These are phyloP conservation scores for Rhinichthys osculus DNA, from an alignment of 2,797 vertebrate species.

Conservation along the genomic window DNA sequence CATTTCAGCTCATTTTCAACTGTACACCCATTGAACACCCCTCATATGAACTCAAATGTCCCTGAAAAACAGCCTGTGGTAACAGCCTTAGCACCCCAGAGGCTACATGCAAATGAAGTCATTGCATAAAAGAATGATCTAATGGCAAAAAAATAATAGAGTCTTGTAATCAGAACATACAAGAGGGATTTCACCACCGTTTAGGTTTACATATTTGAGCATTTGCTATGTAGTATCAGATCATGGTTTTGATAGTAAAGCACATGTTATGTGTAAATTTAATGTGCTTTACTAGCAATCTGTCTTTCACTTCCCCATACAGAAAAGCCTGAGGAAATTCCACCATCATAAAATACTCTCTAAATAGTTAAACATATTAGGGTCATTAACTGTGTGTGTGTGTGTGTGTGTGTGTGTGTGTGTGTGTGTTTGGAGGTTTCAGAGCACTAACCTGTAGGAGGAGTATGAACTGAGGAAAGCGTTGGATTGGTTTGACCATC, in stretches of 20 bases:
- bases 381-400: neutral
- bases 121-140: conserved; percentile 1
- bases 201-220: neutral
- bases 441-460: conserved; percentile 82
- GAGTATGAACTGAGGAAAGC: conserved; percentile 90
- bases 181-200: neutral
- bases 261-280: neutral
- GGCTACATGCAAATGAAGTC: conserved; percentile 2
- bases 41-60: conserved; percentile 3
- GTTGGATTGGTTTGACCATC: conserved; percentile 91
- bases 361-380: neutral
- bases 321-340: conserved; percentile 24
- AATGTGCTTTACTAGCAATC: neutral
- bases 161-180: neutral
- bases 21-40: neutral
- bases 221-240: neutral
- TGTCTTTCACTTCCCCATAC: conserved; percentile 50
- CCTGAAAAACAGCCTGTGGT: conserved; percentile 4
- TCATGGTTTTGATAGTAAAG: conserved; percentile 12
- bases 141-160: neutral
- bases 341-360: conserved; percentile 7
- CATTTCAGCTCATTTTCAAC: conserved; percentile 16
- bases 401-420: neutral
- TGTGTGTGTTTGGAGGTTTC: neutral
- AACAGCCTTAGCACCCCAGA: conserved; percentile 3